phyloP scores from a whole-genome alignment of 2,113 vertebrate genomes.

The Steatornis caripensis region DNA sequence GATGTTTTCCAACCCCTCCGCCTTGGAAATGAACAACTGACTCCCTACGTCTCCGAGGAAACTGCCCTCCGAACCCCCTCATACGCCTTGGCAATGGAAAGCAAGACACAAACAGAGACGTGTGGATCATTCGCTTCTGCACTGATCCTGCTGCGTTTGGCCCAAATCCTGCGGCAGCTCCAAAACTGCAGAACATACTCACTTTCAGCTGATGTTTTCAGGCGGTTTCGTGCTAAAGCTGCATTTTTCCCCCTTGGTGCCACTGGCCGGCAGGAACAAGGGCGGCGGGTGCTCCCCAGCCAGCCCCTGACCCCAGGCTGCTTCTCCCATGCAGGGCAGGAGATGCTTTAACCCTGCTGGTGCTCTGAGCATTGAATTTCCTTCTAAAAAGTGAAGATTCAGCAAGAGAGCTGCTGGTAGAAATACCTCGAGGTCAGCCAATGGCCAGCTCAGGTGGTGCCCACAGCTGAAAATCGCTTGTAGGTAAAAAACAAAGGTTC shows the following conservation, averaged over 20 bases:
- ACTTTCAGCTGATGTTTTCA: background rate
- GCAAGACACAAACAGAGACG: background rate
- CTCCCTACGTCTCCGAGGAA: background rate
- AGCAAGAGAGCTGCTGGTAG: background rate
- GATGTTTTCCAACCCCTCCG: background rate
- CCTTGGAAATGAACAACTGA: background rate
- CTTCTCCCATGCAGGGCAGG: background rate
- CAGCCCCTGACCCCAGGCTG: background rate
- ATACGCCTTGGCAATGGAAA: background rate
- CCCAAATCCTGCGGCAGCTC: background rate
- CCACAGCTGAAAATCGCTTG: background rate
- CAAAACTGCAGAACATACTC: background rate
- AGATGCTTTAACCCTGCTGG: background rate
- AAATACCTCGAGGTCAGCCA: background rate
- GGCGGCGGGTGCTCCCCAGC: background rate
- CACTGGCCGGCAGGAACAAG: background rate
- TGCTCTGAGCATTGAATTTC: background rate
- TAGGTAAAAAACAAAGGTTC: background rate
- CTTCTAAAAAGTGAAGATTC: background rate
- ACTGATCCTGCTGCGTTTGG: accelerated
- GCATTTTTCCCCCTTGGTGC: background rate
- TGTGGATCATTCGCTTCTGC: background rate
- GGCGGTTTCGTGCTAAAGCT: background rate
- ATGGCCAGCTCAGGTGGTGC: background rate
- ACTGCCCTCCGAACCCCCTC: background rate